Evolutionary conservation across 1,140 invertebrate genomes (phyloP), one percentile per base, ranked within the genome.

Genomic region (Aphis craccivora): DNA sequence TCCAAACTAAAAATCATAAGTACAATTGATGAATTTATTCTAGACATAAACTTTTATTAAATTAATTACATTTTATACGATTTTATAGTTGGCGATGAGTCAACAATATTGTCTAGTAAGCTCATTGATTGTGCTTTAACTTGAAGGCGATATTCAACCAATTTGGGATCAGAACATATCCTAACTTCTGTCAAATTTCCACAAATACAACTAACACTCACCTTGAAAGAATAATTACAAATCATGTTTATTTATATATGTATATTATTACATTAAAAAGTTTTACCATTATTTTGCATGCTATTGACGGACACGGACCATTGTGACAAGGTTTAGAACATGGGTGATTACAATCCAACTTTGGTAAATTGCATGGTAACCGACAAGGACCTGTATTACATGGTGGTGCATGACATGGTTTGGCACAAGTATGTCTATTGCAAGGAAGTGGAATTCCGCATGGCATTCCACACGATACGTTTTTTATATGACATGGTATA

Each of bases 381-480:
- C 95, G 95, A 94, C 96, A 97, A 35, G 96, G 93, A 37, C 93
- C 51, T 22, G 45, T 90, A n/a, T 94, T 48, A 94, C 97, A 98
- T 6, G 96, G 94, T 60, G 96, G 97, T 93, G 96, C 96, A 95
- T 98, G 98, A 94, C 98, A 98, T 3, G 95, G 96, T 94, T 96
- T 96, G 14, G 95, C 96, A 95, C 98, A 99, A 67, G 96, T 97
- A 95, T 99, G 98, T 53, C 96, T 96, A 1, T 97, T 97, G 95
- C 98, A 99, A 0, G 96, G 95, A 43, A 99, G 95, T 0, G 96
- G 96, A 95, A 97, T 98, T 37, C 96, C 96, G 95, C 99, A 99
- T 0, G 97, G 96, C 84, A 98, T 95, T 14, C 99, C 99, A 95
- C 99, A 99, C 9, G 98, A 98, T 90, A 99, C 97, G 94, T 98